A percentile compares a stretch with the other conserved stretches of the same genome.
These are phyloP conservation scores for Schizotus pectinicornis DNA, from an alignment of 2,888 invertebrate genomes.

Conservation along the genomic window DNA sequence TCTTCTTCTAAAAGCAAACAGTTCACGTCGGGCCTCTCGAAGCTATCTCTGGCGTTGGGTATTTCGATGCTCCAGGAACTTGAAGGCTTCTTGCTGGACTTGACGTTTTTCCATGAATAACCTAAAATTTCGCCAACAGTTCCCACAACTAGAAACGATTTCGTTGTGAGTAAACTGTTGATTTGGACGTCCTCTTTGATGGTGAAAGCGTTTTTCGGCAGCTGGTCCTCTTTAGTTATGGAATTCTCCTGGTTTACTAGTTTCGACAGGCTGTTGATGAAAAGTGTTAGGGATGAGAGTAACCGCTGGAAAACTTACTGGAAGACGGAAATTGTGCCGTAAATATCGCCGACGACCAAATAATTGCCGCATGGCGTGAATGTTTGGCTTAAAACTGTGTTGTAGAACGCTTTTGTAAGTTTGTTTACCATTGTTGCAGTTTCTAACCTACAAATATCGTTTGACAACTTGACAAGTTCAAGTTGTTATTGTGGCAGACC, in stretches of 20 bases:
- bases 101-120: constrained; percentile 76
- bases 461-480: too few species aligned
- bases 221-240: constrained; percentile 63
- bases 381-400: constrained; percentile 80
- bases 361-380: constrained; percentile 86
- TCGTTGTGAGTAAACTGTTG: constrained; percentile 70
- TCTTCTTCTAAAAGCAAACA: constrained; percentile 70
- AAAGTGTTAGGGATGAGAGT: constrained; percentile 4
- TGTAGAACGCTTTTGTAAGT: constrained; percentile 71
- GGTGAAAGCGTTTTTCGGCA: constrained; percentile 67
- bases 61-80: constrained; percentile 74
- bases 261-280: constrained; percentile 63
- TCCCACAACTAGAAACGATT: constrained; percentile 75
- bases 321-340: constrained; percentile 82
- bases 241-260: constrained; percentile 66
- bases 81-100: constrained; percentile 66
- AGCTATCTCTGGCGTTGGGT: constrained; percentile 67
- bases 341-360: constrained; percentile 82
- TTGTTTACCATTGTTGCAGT: constrained; percentile 45
- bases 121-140: constrained; percentile 78
- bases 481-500: too few species aligned
- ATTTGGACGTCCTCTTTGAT: constrained; percentile 71
- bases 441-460: background rate
- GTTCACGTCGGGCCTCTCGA: constrained; percentile 82
- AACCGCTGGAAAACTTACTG: constrained; percentile 66